Percentiles rank a stretch among this genome's conserved stretches.
Conservation (phyloP, 2,797 vertebrate genomes). For the Chaunax sp. region DNA sequence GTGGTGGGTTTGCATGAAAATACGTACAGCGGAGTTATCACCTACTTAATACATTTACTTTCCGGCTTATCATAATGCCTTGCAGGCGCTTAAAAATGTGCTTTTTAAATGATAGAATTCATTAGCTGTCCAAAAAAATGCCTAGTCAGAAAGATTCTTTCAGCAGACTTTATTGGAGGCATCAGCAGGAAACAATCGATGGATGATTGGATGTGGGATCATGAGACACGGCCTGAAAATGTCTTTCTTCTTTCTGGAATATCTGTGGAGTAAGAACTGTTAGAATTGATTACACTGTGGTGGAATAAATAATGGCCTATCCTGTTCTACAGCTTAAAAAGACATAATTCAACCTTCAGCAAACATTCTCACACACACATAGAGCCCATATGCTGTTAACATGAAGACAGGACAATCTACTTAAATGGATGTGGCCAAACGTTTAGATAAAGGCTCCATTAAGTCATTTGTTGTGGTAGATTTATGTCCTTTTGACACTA, state of each 20-base stretch:
- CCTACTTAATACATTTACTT: slow-evolving; percentile 12
- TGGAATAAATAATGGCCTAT: neutral
- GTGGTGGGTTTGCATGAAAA: slow-evolving; percentile 23
- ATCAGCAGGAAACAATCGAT: slow-evolving; percentile 14
- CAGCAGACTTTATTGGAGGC: slow-evolving; percentile 4
- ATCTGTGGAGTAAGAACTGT: slow-evolving; percentile 47
- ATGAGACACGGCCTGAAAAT: slow-evolving; percentile 4
- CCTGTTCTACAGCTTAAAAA: slow-evolving; percentile 14
- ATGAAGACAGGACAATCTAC: slow-evolving; percentile 14
- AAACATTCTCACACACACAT: slow-evolving; percentile 27
- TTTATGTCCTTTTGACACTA: slow-evolving; percentile 26
- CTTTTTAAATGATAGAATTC: slow-evolving; percentile 16
- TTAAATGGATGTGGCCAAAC: slow-evolving; percentile 17
- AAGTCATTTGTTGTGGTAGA: slow-evolving; percentile 25
- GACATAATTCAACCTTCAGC: slow-evolving; percentile 17
- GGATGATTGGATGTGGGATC: slow-evolving; percentile 9
- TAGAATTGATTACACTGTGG: slow-evolving; percentile 13
- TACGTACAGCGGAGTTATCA: slow-evolving; percentile 1
- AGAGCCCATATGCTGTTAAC: slow-evolving; percentile 9
- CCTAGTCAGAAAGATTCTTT: slow-evolving; percentile 1
- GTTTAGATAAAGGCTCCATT: too few relatives aligned
- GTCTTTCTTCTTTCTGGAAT: slow-evolving; percentile 7
- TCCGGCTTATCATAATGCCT: neutral
- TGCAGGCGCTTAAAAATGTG: slow-evolving; percentile 3
- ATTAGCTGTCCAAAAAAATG: slow-evolving; percentile 22